Percentiles rank a stretch among this genome's conserved stretches.
phyloP scores from a whole-genome alignment of 2,797 vertebrate species.

The Pseudopleuronectes americanus region DNA sequence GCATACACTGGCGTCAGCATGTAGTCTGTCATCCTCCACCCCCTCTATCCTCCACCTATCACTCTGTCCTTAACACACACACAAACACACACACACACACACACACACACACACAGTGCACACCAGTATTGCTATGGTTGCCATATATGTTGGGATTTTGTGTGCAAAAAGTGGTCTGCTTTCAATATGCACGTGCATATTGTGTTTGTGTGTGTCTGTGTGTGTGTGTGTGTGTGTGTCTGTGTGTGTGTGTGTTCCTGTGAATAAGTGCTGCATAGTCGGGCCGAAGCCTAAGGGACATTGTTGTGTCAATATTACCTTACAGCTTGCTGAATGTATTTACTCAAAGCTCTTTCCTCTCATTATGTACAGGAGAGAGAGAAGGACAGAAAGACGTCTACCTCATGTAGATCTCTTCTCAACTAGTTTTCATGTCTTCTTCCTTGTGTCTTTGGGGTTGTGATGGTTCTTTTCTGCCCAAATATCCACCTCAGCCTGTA shows the following conservation, averaged over 20 bases:
- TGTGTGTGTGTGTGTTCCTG: conserved; percentile 18
- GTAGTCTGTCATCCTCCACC: conserved; percentile 70
- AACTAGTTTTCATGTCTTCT: conserved; percentile 2
- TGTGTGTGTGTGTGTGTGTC: conserved; percentile 23
- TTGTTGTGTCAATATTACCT: conserved; percentile 71
- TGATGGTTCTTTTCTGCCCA: not conserved
- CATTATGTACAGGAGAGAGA: conserved; percentile 52
- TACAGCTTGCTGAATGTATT: conserved; percentile 56
- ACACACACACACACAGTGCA: not conserved
- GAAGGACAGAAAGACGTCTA: conserved; percentile 16
- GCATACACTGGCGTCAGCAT: conserved; percentile 72
- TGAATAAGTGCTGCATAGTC: conserved; percentile 43
- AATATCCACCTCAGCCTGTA: conserved; percentile 4
- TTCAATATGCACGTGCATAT: not conserved
- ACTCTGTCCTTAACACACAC: conserved; percentile 50
- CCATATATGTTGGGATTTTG: conserved; percentile 19
- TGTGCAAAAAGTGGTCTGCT: conserved; percentile 2
- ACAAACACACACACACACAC: too few relatives aligned
- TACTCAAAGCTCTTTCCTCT: conserved; percentile 51
- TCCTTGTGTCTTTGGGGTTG: conserved; percentile 1
- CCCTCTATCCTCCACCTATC: conserved; percentile 58
- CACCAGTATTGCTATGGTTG: conserved; percentile 23
- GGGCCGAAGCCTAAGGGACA: conserved; percentile 56
- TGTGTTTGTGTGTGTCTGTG: not conserved
- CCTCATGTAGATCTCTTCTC: conserved; percentile 24